A percentile compares a stretch with the other conserved stretches of the same genome.
phyloP scores from a whole-genome alignment of 2,113 vertebrate genomes.

The Montifringilla adamsi region DNA sequence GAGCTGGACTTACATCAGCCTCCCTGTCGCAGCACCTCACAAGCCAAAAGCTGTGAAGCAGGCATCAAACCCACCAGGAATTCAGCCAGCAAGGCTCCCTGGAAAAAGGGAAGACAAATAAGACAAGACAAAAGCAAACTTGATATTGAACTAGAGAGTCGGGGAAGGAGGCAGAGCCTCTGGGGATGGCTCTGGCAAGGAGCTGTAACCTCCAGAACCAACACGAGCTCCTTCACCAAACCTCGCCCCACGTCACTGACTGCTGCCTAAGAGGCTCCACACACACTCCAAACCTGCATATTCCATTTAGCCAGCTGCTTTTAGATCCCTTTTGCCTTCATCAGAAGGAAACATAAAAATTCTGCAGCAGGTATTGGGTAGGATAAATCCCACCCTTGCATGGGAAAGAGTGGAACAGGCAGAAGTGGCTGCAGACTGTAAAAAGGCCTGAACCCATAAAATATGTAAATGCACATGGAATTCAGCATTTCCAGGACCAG shows the following conservation, averaged over 20 bases:
- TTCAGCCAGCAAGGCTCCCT: background rate
- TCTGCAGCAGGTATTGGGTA: background rate
- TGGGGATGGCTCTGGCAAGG: background rate
- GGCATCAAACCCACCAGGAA: background rate
- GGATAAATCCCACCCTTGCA: background rate
- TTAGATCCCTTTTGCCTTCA: background rate
- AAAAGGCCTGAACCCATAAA: background rate
- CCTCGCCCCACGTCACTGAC: rapidly evolving
- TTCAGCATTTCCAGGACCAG: background rate
- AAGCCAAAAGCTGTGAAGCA: background rate
- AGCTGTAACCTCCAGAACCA: background rate
- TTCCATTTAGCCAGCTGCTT: background rate
- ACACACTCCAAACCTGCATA: background rate
- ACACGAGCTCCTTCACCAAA: background rate
- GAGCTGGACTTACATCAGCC: background rate
- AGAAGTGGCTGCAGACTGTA: background rate
- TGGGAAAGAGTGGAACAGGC: rapidly evolving
- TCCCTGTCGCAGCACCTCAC: background rate
- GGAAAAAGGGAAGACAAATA: background rate
- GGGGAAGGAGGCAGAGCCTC: background rate
- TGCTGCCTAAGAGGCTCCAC: background rate
- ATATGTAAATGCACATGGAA: background rate
- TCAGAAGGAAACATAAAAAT: background rate
- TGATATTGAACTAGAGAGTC: background rate
- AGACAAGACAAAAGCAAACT: background rate